phyloP scores from a whole-genome alignment of 1,140 invertebrate genomes.

The Gryon sp. region DNA sequence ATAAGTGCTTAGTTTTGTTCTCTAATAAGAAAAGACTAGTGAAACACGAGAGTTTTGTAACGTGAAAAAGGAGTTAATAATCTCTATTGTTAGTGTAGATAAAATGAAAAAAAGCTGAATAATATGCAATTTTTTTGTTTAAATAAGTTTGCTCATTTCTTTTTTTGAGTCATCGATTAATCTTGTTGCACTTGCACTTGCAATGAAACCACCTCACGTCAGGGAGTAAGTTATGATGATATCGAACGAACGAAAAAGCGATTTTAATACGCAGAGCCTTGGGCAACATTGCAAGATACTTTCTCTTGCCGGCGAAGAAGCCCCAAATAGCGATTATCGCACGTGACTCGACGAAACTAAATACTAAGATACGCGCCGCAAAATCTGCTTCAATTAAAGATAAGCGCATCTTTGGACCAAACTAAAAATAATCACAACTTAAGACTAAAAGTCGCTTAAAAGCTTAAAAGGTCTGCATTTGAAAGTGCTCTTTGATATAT shows the following conservation, averaged over 20 bases:
- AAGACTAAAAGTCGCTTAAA: slow-evolving; percentile 10
- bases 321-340: slow-evolving; percentile 70
- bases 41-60: no score
- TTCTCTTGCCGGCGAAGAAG: slow-evolving; percentile 63
- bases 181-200: slow-evolving; percentile 37
- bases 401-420: slow-evolving; percentile 46
- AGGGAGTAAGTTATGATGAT: not conserved
- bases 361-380: slow-evolving; percentile 41
- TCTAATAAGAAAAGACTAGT: no score
- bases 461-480: no score
- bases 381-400: slow-evolving; percentile 49
- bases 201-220: slow-evolving; percentile 28
- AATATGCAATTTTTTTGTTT: not conserved
- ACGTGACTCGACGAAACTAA: slow-evolving; percentile 68
- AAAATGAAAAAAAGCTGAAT: no score
- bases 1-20: no score
- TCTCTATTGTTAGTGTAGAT: no score
- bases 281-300: slow-evolving; percentile 66
- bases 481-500: no score
- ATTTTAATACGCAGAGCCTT: slow-evolving; percentile 68
- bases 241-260: slow-evolving; percentile 51
- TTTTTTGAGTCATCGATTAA: slow-evolving; percentile 23
- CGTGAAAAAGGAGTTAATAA: no score
- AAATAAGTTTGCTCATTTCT: not conserved
- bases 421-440: slow-evolving; percentile 46